These are phyloP conservation scores for Myopa tessellatipennis DNA, from an alignment of 2,888 invertebrate genomes.

Conservation along the genomic window DNA sequence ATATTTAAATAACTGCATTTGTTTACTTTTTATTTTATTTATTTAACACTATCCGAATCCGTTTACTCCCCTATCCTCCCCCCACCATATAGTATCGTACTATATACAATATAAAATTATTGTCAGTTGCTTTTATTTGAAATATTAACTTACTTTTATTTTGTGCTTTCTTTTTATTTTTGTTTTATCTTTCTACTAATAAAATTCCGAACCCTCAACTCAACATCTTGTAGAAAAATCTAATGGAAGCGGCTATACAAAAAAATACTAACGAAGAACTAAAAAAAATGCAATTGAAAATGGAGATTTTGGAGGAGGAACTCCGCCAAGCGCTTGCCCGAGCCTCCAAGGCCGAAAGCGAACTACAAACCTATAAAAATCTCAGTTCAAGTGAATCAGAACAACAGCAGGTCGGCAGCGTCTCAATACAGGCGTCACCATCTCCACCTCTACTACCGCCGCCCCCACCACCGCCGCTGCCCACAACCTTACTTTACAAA, in stretches of 20 bases:
- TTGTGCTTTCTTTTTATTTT: conserved; percentile 20
- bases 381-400: not conserved
- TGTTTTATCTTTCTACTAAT: conserved; percentile 57
- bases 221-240: conserved; percentile 67
- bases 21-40: conserved; percentile 10
- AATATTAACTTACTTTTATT: not conserved
- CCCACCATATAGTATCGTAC: not conserved
- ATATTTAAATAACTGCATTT: not conserved
- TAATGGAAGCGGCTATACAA: conserved; percentile 71
- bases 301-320: conserved; percentile 71
- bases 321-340: conserved; percentile 69
- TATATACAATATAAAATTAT: too few relatives aligned
- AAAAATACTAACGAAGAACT: conserved; percentile 70
- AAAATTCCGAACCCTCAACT: conserved; percentile 49
- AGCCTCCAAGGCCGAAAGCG: conserved; percentile 70
- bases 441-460: conserved; percentile 63
- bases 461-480: conserved; percentile 64
- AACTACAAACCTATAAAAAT: conserved; percentile 61
- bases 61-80: not conserved
- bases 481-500: conserved; percentile 62
- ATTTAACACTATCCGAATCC: not conserved
- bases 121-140: not conserved
- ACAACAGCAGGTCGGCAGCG: too few relatives aligned
- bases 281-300: conserved; percentile 71
- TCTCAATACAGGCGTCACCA: conserved; percentile 48